A percentile compares a stretch with the other conserved stretches of the same genome.
phyloP scores from a whole-genome alignment of 2,797 vertebrate genomes.

The Alca torda region DNA sequence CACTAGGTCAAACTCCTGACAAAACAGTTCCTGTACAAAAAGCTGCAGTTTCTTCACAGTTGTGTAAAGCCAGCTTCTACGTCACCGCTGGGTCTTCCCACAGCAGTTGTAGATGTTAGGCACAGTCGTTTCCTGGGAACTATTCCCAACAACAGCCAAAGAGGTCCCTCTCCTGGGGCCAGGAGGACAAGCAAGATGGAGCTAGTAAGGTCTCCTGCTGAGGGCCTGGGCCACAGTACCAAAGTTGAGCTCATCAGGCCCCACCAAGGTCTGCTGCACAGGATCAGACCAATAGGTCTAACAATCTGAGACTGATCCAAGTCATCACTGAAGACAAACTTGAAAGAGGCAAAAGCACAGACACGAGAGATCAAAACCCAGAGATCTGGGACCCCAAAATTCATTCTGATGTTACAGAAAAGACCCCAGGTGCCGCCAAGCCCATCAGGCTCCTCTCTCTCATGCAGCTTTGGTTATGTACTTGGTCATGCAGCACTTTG shows the following conservation, averaged over 20 bases:
- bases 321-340: not conserved
- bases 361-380: not conserved
- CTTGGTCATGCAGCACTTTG: not conserved
- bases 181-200: not conserved
- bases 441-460: not conserved
- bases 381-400: not conserved
- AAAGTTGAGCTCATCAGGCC: not conserved
- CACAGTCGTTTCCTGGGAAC: not conserved
- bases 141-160: not conserved
- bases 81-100: not conserved
- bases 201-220: not conserved
- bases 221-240: not conserved
- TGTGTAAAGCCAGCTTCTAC: not conserved
- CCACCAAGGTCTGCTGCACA: not conserved
- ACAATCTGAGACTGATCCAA: not conserved
- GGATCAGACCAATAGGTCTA: not conserved
- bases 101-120: not conserved
- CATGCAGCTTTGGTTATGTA: not conserved
- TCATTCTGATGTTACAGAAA: not conserved
- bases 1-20: not conserved
- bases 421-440: not conserved
- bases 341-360: not conserved
- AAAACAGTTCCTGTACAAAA: not conserved
- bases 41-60: not conserved
- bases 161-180: not conserved